Conservation (phyloP, 1,140 invertebrate species). For the Leptopilina clavipes region DNA sequence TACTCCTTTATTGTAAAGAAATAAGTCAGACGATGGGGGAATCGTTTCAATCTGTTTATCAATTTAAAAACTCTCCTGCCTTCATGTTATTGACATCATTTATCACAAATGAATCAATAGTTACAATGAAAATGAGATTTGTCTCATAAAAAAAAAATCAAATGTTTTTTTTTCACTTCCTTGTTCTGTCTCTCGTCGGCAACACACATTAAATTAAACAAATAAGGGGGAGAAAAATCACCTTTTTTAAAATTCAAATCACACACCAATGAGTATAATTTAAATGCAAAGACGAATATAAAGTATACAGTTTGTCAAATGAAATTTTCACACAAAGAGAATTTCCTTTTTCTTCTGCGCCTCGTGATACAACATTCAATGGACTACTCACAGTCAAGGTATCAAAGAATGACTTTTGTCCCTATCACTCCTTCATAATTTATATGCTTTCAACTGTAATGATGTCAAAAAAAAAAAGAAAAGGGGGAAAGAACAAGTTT, state of each 20-base stretch:
- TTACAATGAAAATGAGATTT: no score
- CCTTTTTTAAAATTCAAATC: not conserved
- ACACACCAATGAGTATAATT: not conserved
- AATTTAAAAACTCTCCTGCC: not conserved
- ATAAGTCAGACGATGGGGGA: not conserved
- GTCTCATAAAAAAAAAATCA: no score
- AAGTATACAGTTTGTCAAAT: not conserved
- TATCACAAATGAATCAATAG: no score
- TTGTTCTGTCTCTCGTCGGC: no score
- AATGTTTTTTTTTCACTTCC: no score
- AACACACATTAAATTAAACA: no score
- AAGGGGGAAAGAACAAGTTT: not conserved
- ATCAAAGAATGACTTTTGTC: slow-evolving; percentile 12
- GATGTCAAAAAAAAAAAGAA: not conserved
- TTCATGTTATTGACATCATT: no score
- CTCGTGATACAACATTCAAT: slow-evolving; percentile 1
- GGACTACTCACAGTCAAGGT: not conserved
- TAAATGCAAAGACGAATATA: not conserved
- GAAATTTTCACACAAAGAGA: not conserved
- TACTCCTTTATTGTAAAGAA: not conserved
- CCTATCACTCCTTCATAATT: not conserved
- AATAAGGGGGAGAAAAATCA: no score
- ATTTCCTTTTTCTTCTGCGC: not conserved
- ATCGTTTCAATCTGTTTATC: not conserved
- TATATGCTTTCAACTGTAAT: not conserved